phyloP scores from a whole-genome alignment of 2,888 invertebrate genomes.

The Mayetiola destructor region DNA sequence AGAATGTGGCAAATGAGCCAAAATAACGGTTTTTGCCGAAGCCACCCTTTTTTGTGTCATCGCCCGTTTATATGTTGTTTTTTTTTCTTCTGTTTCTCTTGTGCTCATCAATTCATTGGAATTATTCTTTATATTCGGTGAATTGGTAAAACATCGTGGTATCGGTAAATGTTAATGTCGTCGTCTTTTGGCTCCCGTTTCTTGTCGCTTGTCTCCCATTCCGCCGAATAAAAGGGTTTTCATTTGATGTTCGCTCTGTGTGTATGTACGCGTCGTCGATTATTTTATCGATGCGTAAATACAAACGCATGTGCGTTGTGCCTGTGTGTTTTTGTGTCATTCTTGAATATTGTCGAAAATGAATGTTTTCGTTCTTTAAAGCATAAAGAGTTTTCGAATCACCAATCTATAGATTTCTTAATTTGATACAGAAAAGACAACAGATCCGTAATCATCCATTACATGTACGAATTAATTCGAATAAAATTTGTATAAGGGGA shows the following conservation, averaged over 20 bases:
- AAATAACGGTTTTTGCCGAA: background rate
- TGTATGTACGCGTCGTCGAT: background rate
- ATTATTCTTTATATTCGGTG: constrained; percentile 7
- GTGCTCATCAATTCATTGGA: constrained; percentile 11
- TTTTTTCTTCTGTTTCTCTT: background rate
- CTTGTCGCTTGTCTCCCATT: no score
- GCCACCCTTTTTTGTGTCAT: constrained; percentile 1
- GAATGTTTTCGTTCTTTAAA: no score
- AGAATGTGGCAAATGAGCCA: no score
- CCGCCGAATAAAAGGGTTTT: no score
- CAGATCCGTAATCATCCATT: background rate
- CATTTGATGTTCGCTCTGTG: no score
- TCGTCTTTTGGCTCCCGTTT: background rate
- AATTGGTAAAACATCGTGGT: constrained; percentile 13
- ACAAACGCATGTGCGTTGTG: no score
- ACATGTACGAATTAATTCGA: no score
- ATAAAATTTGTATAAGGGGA: no score
- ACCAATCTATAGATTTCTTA: constrained; percentile 11
- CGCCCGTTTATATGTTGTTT: no score
- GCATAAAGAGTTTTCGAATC: no score
- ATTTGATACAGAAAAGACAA: constrained; percentile 9
- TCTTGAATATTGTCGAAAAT: no score
- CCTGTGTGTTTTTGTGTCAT: background rate
- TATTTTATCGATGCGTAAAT: constrained; percentile 1
- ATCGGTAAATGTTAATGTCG: background rate